Conservation (phyloP, 1,140 invertebrate genomes). For the Drosophila sechellia region DNA sequence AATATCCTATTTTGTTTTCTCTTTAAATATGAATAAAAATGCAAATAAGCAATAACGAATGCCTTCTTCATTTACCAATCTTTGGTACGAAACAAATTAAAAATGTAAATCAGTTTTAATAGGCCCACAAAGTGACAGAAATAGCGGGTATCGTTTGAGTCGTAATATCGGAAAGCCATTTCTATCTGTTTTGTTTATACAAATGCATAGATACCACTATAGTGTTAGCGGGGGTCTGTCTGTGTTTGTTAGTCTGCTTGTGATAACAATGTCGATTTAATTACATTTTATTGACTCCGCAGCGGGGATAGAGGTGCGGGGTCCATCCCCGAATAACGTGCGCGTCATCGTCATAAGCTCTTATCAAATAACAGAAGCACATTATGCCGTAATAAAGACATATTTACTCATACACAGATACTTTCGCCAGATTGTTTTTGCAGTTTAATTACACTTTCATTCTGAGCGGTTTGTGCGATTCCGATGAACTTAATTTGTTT, state of each 20-base stretch:
- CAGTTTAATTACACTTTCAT: conserved; percentile 65
- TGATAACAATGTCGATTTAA: conserved; percentile 81
- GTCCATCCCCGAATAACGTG: conserved; percentile 13
- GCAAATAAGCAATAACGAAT: too few relatives aligned
- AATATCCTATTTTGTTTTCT: background rate
- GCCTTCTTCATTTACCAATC: too few relatives aligned
- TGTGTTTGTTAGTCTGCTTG: conserved; percentile 24
- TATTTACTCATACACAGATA: conserved; percentile 10
- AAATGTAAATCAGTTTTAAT: too few relatives aligned
- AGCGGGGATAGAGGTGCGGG: conserved; percentile 13
- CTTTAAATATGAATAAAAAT: background rate
- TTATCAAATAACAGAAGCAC: conserved; percentile 75
- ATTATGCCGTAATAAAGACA: conserved; percentile 51
- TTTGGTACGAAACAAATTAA: too few relatives aligned
- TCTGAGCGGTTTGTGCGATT: background rate
- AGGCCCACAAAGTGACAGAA: too few relatives aligned
- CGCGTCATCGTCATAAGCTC: conserved; percentile 71
- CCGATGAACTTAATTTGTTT: conserved; percentile 22
- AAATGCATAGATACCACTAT: conserved; percentile 34
- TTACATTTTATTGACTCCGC: conserved; percentile 77
- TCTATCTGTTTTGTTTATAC: conserved; percentile 39
- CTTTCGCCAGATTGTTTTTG: conserved; percentile 23
- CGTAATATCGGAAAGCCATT: background rate
- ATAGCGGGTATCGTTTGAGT: conserved; percentile 5
- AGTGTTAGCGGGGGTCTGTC: conserved; percentile 12